These are phyloP conservation scores for Melangyna quadrimaculata DNA, from an alignment of 2,888 invertebrate species.

Conservation along the genomic window DNA sequence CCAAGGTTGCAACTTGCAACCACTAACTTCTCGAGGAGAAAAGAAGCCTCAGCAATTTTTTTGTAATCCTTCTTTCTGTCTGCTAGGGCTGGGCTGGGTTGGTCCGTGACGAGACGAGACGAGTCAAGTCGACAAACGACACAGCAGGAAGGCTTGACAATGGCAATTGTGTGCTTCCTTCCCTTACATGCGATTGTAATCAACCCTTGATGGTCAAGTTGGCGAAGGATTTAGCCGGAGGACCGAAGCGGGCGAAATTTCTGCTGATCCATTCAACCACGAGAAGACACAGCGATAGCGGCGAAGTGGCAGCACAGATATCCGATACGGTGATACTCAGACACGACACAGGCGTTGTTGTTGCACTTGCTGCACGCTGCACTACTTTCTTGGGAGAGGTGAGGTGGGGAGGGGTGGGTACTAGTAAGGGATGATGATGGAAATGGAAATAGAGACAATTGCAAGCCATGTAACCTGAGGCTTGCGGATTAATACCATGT, in stretches of 20 bases:
- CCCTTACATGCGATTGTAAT: conserved; percentile 32
- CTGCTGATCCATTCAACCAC: conserved; percentile 41
- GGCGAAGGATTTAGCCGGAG: conserved; percentile 35
- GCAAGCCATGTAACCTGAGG: conserved; percentile 59
- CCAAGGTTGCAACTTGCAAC: conserved; percentile 66
- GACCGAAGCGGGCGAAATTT: conserved; percentile 15
- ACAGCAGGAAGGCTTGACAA: conserved; percentile 36
- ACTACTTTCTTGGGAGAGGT: conserved; percentile 41
- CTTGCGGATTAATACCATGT: conserved; percentile 53
- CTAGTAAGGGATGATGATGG: not conserved
- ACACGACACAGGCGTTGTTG: conserved; percentile 6
- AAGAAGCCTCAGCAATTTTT: conserved; percentile 62
- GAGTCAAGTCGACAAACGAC: not conserved
- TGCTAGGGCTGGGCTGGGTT: not conserved
- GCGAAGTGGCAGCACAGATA: conserved; percentile 40
- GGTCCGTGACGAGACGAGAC: not conserved
- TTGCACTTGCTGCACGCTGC: conserved; percentile 12
- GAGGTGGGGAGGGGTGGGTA: not conserved
- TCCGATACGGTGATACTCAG: conserved; percentile 41
- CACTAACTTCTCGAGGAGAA: conserved; percentile 24
- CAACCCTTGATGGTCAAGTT: conserved; percentile 49
- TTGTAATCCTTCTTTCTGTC: conserved; percentile 36
- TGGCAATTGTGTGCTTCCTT: conserved; percentile 62
- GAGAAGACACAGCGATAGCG: conserved; percentile 13
- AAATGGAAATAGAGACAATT: conserved; percentile 51